Percentiles rank a stretch among this genome's conserved stretches.
Evolutionary conservation across 2,797 vertebrate species (phyloP).

Genomic region (Pseudomugil gertrudae): DNA sequence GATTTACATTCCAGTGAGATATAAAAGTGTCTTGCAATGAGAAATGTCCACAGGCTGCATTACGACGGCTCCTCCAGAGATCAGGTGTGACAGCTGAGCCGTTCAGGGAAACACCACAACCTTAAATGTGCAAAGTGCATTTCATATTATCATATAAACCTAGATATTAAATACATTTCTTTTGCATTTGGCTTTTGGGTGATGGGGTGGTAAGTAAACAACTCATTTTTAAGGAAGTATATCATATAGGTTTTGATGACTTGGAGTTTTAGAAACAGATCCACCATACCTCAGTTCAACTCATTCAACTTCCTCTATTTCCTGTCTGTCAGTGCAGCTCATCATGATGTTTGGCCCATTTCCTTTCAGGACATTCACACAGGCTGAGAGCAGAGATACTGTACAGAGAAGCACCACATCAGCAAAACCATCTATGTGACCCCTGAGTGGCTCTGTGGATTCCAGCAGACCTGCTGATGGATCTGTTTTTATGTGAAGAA

Average conservation of each 20-base stretch:
- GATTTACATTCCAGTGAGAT: no score
- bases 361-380: background rate
- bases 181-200: no score
- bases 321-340: background rate
- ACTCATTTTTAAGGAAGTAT: background rate
- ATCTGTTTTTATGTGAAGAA: background rate
- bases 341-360: background rate
- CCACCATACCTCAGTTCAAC: background rate
- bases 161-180: background rate
- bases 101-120: no score
- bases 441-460: background rate
- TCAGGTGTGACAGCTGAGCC: background rate
- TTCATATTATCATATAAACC: background rate
- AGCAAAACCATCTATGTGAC: background rate
- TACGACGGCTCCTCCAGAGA: background rate
- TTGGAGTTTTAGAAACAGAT: background rate
- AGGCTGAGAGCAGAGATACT: constrained; percentile 2
- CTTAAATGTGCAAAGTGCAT: no score
- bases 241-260: background rate
- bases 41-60: no score
- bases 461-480: background rate
- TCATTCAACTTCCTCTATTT: background rate
- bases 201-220: background rate
- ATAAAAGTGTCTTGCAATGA: background rate
- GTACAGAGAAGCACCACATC: background rate